phyloP scores from a whole-genome alignment of 2,888 invertebrate genomes.

The Phyto melanocephala region DNA sequence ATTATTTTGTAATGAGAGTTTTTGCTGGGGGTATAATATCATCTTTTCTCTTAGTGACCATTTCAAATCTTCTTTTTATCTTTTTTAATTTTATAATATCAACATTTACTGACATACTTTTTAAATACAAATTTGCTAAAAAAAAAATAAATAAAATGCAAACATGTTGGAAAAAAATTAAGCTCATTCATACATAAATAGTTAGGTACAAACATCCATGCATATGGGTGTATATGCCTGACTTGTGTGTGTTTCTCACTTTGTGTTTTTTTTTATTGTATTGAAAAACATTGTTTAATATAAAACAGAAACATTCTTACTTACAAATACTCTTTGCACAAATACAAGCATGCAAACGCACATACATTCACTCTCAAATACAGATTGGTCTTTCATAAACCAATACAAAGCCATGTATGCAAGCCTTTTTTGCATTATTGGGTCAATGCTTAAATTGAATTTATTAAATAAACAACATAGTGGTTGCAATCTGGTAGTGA shows the following conservation, averaged over 20 bases:
- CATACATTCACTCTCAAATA: conserved; percentile 1
- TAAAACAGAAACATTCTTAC: conserved; percentile 39
- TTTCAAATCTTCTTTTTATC: conserved; percentile 48
- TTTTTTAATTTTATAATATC: conserved; percentile 47
- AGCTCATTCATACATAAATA: too few relatives aligned
- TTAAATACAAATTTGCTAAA: conserved; percentile 3
- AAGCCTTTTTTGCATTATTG: conserved; percentile 62
- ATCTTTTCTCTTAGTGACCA: conserved; percentile 12
- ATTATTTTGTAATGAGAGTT: too few relatives aligned
- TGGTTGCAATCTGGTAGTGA: not conserved
- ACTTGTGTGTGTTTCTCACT: conserved; percentile 50
- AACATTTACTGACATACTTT: conserved; percentile 55
- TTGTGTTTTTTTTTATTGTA: conserved; percentile 30
- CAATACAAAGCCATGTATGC: conserved; percentile 33
- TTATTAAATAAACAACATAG: conserved; percentile 58
- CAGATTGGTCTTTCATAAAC: conserved; percentile 50
- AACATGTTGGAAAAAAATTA: conserved; percentile 23
- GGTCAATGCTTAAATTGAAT: conserved; percentile 65
- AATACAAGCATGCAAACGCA: not conserved
- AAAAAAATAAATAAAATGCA: conserved; percentile 7
- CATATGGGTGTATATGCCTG: conserved; percentile 44
- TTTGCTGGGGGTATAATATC: too few relatives aligned
- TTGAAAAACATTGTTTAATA: conserved; percentile 56
- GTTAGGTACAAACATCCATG: too few relatives aligned
- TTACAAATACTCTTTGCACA: not conserved